Evolutionary conservation across 2,113 vertebrate species (phyloP).

Genomic region (Corydoras sp.): DNA sequence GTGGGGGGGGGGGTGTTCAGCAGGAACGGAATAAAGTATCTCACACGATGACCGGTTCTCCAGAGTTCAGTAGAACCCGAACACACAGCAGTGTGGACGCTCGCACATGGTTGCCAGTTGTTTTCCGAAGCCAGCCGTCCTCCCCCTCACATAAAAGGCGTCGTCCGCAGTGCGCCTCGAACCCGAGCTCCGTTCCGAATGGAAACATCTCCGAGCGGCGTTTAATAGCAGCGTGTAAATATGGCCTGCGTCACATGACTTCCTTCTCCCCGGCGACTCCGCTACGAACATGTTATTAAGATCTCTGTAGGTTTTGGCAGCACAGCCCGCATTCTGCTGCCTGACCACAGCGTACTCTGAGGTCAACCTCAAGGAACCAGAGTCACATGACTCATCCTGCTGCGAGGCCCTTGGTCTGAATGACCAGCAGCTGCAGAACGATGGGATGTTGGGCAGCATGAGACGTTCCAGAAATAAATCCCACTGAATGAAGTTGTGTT

Average conservation of each 20-base stretch:
- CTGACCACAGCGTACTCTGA: conserved; percentile 10
- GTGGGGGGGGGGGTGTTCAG: too few species aligned
- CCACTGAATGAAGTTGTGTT: background rate
- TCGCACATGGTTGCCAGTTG: too few species aligned
- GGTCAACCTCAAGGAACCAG: conserved; percentile 12
- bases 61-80: too few species aligned
- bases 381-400: conserved; percentile 19
- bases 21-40: background rate
- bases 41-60: too few species aligned
- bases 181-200: conserved; percentile 7
- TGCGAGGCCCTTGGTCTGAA: conserved; percentile 10
- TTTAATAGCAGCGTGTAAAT: conserved; percentile 31
- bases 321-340: conserved; percentile 19
- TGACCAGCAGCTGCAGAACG: background rate
- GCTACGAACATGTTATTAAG: conserved; percentile 36
- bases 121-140: too few species aligned
- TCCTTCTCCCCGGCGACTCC: conserved; percentile 25
- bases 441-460: background rate
- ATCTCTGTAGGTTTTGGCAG: conserved; percentile 37
- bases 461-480: background rate
- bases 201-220: conserved; percentile 17
- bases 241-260: conserved; percentile 15
- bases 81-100: too few species aligned
- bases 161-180: background rate
- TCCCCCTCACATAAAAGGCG: too few species aligned